phyloP scores from a whole-genome alignment of 2,797 vertebrate species.

The Rhinatrema bivittatum region DNA sequence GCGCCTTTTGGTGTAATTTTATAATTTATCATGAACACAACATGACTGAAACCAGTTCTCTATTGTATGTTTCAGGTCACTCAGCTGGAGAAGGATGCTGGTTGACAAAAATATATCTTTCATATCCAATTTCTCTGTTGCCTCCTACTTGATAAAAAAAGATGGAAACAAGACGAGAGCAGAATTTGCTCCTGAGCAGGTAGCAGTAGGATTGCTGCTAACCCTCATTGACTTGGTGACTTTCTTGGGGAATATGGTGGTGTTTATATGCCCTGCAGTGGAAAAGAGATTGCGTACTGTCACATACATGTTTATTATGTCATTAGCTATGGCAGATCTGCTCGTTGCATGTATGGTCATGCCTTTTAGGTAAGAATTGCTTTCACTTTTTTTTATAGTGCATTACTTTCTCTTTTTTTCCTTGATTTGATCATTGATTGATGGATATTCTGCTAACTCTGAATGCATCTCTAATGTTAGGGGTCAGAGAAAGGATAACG shows the following conservation, averaged over 20 bases:
- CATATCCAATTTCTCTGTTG: slow-evolving; percentile 30
- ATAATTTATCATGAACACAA: no score
- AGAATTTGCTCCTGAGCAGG: slow-evolving; percentile 27
- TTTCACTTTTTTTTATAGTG: neutral
- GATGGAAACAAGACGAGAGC: slow-evolving; percentile 1
- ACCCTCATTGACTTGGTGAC: slow-evolving; percentile 48
- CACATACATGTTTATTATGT: slow-evolving; percentile 62
- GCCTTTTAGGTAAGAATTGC: slow-evolving; percentile 52
- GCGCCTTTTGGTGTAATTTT: no score
- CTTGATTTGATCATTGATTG: no score
- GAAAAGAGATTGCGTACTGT: slow-evolving; percentile 47
- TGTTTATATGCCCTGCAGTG: slow-evolving; percentile 49
- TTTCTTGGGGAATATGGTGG: slow-evolving; percentile 40
- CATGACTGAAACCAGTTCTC: no score
- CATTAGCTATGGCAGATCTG: slow-evolving; percentile 48
- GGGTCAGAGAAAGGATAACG: no score
- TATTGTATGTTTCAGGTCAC: slow-evolving; percentile 7
- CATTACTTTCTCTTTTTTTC: no score
- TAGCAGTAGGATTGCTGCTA: slow-evolving; percentile 32
- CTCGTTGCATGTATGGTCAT: slow-evolving; percentile 54
- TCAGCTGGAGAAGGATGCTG: slow-evolving; percentile 15
- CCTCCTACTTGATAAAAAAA: slow-evolving; percentile 18
- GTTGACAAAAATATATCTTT: slow-evolving; percentile 27
- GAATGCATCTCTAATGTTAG: no score
- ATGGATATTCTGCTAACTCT: no score